A percentile compares a stretch with the other conserved stretches of the same genome.
Evolutionary conservation across 2,797 vertebrate genomes (phyloP).

Genomic region (Bovichtus variegatus): DNA sequence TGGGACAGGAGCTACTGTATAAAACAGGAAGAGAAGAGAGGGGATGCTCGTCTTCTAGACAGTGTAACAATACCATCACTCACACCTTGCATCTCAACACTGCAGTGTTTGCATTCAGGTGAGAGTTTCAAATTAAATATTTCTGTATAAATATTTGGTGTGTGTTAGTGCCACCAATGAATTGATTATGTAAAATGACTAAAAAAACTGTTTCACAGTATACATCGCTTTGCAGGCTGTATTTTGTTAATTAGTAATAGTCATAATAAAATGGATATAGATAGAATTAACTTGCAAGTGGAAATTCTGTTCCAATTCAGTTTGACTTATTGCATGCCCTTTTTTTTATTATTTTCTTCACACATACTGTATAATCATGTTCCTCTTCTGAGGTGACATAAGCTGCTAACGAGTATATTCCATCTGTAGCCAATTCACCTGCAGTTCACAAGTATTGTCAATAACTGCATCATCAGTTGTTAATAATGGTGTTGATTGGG

Average conservation of each 20-base stretch:
- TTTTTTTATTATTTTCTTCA: slow-evolving; percentile 59
- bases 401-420: slow-evolving; percentile 68
- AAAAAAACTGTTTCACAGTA: slow-evolving; percentile 10
- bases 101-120: slow-evolving; percentile 43
- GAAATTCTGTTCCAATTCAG: slow-evolving; percentile 43
- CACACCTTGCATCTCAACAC: slow-evolving; percentile 41
- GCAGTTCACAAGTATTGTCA: slow-evolving; percentile 59
- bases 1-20: slow-evolving; percentile 54
- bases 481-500: slow-evolving; percentile 68
- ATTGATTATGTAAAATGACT: slow-evolving; percentile 1
- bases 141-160: background rate
- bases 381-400: slow-evolving; percentile 44
- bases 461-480: slow-evolving; percentile 58
- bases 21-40: slow-evolving; percentile 42
- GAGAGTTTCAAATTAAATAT: slow-evolving; percentile 38
- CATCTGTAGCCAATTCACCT: slow-evolving; percentile 49
- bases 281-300: slow-evolving; percentile 38
- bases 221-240: background rate
- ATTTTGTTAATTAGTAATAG: slow-evolving; percentile 15
- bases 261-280: slow-evolving; percentile 11
- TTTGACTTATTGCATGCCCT: slow-evolving; percentile 36
- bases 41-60: slow-evolving; percentile 36
- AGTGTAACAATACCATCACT: slow-evolving; percentile 42
- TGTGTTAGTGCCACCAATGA: background rate
- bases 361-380: slow-evolving; percentile 54